Base-by-base conservation (phyloP, 2,888 invertebrate species). In the Slavum lentiscoides region DNA sequence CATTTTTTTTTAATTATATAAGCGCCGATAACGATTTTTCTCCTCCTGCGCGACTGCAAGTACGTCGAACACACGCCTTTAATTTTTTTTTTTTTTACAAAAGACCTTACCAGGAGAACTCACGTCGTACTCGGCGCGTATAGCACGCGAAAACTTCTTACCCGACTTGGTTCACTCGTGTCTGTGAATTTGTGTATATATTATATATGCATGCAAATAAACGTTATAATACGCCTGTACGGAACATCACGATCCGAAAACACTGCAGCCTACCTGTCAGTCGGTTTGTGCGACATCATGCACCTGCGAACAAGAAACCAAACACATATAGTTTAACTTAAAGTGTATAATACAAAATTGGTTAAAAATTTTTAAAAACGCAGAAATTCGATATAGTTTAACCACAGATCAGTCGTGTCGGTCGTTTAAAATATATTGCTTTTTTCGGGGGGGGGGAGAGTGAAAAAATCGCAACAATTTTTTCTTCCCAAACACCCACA, bases 251-350 rank as follows among this genome's bases (percentile, higher is more conserved):
- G 59, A 69, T 80, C 77, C 70, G 70, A 80, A 30, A 64, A 53
- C 64, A 64, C 69, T 80, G 77, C n/a, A n/a, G n/a, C 85, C 84
- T 85, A 85, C 85, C 85, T 85, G 84, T 85, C 85, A 82, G 84
- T 83, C 82, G 85, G 83, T 84, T 85, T 85, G 84, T 85, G 85
- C 82, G 85, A 84, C 84, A 85, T 85, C 84, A 85, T 84, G 84
- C 85, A 85, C 85, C 85, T 85, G 85, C 83, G 84, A 85, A 85
- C 84, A 85, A 84, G 84, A 84, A 84, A 85, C 84, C 84, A 83
- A 84, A 84, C 30, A 84, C 75, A 83, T 83, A 83, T 83, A 84
- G 84, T 84, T 84, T 84, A 85, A 85, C 84, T n/a, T 84, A 83
- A 83, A 81, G 83, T 83, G 81, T 82, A 83, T 75, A 76, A 82